These are phyloP conservation scores for Bathynomus jamesi DNA, from an alignment of 1,140 invertebrate genomes.

Conservation along the genomic window DNA sequence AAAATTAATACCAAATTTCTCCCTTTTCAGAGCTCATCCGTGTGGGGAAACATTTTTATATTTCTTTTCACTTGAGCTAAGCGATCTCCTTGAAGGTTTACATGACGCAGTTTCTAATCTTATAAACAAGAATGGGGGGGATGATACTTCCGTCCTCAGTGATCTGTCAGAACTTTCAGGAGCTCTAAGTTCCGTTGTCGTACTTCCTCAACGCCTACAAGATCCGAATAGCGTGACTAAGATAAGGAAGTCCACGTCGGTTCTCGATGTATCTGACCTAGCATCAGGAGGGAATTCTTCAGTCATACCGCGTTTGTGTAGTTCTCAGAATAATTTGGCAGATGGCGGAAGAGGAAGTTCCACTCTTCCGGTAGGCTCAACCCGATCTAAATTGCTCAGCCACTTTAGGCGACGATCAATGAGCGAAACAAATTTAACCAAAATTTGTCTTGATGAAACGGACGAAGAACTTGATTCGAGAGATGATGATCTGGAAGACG, in stretches of 20 bases:
- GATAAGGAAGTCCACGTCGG: conserved; percentile 35
- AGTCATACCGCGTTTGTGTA: conserved; percentile 21
- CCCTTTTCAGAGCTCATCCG: conserved; percentile 23
- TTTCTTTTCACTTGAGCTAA: conserved; percentile 35
- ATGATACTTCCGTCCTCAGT: conserved; percentile 31
- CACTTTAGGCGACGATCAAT: conserved; percentile 32
- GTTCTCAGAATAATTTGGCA: conserved; percentile 24
- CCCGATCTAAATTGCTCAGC: conserved; percentile 22
- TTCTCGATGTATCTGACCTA: conserved; percentile 24
- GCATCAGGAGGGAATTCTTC: conserved; percentile 17
- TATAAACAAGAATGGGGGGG: conserved; percentile 25
- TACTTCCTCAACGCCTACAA: conserved; percentile 24
- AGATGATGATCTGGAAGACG: conserved; percentile 34
- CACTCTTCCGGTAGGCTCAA: conserved; percentile 1
- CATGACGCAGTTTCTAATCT: conserved; percentile 36
- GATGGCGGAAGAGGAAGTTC: conserved; percentile 20
- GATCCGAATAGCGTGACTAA: conserved; percentile 20
- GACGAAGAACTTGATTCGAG: conserved; percentile 35
- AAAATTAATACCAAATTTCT: neutral
- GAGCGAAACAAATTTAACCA: conserved; percentile 36
- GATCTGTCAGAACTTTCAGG: conserved; percentile 35
- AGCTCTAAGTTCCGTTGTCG: conserved; percentile 30
- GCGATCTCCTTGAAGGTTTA: conserved; percentile 28
- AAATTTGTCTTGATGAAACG: conserved; percentile 35
- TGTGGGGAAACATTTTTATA: conserved; percentile 35